Evolutionary conservation across 2,888 invertebrate genomes (phyloP).

Genomic region (Formica aserva): DNA sequence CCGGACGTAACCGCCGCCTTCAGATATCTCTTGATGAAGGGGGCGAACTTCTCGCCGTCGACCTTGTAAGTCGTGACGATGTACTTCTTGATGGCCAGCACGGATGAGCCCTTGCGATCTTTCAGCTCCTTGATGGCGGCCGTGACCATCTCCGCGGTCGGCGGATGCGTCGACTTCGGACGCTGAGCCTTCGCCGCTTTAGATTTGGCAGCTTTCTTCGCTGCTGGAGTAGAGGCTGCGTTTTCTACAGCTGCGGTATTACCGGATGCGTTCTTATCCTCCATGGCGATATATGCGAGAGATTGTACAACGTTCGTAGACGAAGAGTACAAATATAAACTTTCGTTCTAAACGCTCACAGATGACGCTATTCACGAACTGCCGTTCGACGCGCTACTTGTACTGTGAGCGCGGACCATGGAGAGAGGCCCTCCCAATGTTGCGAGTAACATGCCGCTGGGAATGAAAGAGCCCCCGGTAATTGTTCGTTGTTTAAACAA

Average conservation of each 20-base stretch:
- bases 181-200: constrained; percentile 73
- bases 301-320: constrained; percentile 15
- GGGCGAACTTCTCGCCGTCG: constrained; percentile 87
- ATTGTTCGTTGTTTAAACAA: constrained; percentile 54
- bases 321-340: constrained; percentile 46
- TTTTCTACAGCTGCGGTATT: constrained; percentile 49
- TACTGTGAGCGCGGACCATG: constrained; percentile 66
- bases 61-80: constrained; percentile 88
- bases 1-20: constrained; percentile 87
- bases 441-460: constrained; percentile 69
- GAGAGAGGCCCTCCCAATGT: constrained; percentile 64
- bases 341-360: constrained; percentile 38
- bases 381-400: neutral
- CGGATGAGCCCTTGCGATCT: constrained; percentile 88
- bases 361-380: constrained; percentile 17
- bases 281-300: constrained; percentile 35
- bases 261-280: constrained; percentile 58
- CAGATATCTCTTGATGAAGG: constrained; percentile 88
- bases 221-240: constrained; percentile 46
- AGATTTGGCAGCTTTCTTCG: constrained; percentile 62
- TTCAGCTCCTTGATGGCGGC: constrained; percentile 87
- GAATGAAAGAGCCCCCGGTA: constrained; percentile 85
- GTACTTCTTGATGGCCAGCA: constrained; percentile 89
- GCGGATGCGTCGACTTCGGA: constrained; percentile 86
- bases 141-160: constrained; percentile 87